These are phyloP conservation scores for Semotilus atromaculatus DNA, from an alignment of 2,797 vertebrate species.

Conservation along the genomic window DNA sequence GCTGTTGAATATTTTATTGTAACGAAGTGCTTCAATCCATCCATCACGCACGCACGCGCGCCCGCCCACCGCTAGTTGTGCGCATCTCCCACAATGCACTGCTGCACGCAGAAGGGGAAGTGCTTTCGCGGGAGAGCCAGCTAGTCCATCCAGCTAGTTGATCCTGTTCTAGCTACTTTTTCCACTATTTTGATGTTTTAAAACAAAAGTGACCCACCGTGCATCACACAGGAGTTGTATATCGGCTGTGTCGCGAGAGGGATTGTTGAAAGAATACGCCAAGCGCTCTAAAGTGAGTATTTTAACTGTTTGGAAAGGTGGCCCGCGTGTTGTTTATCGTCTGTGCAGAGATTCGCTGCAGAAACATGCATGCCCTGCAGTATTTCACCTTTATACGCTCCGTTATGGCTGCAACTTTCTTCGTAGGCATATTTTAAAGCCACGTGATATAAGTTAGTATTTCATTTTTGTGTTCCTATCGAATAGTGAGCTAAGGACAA, in stretches of 20 bases:
- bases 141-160: neutral
- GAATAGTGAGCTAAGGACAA: neutral
- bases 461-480: neutral
- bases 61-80: neutral
- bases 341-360: slow-evolving; percentile 3
- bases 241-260: neutral
- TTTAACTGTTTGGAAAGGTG: slow-evolving; percentile 20
- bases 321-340: slow-evolving; percentile 51
- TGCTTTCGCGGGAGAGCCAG: slow-evolving; percentile 43
- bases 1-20: neutral
- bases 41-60: no score
- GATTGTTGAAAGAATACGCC: neutral
- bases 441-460: neutral
- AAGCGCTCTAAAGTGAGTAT: slow-evolving; percentile 47
- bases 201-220: neutral
- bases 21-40: neutral
- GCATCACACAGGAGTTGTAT: neutral
- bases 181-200: neutral
- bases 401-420: neutral
- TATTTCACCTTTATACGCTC: neutral
- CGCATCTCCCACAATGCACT: slow-evolving; percentile 27
- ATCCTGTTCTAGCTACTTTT: neutral
- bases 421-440: neutral
- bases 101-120: slow-evolving; percentile 45
- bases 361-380: neutral